Percentiles rank a stretch among this genome's conserved stretches.
Evolutionary conservation across 2,888 invertebrate species (phyloP).

Genomic region (Meiosimyza platycephala): DNA sequence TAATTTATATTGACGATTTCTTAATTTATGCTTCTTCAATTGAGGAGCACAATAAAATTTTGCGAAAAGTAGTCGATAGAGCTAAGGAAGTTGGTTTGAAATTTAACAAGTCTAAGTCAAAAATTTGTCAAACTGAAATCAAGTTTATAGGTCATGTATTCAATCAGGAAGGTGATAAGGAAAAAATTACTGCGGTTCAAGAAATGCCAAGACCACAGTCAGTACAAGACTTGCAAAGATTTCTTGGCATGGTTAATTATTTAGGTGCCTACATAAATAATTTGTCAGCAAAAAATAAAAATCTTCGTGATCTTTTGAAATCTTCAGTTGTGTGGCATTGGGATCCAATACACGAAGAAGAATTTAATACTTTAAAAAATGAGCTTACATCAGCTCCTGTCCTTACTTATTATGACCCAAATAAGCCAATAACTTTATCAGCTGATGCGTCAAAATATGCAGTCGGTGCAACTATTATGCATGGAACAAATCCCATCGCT

Average conservation of each 20-base stretch:
- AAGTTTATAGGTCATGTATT: constrained; percentile 37
- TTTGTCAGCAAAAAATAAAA: constrained; percentile 31
- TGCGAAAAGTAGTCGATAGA: too few species aligned
- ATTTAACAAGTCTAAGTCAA: constrained; percentile 1
- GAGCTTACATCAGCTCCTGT: too few species aligned
- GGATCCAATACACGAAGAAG: constrained; percentile 25
- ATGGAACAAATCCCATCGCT: constrained; percentile 30
- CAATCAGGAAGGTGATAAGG: constrained; percentile 25
- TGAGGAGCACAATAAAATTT: neutral
- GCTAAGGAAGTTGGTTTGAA: too few species aligned
- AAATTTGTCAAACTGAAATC: constrained; percentile 20
- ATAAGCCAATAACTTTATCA: neutral
- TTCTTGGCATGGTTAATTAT: constrained; percentile 31
- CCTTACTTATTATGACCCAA: too few species aligned
- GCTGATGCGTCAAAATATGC: constrained; percentile 36
- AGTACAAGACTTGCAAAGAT: constrained; percentile 26
- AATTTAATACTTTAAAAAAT: constrained; percentile 30
- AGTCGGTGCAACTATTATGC: constrained; percentile 37
- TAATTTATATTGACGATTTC: constrained; percentile 40
- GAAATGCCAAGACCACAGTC: constrained; percentile 32
- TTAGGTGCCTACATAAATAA: constrained; percentile 42
- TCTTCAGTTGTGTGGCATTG: constrained; percentile 31
- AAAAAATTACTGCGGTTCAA: constrained; percentile 32
- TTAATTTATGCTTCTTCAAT: constrained; percentile 26
- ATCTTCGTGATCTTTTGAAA: constrained; percentile 23